phyloP scores from a whole-genome alignment of 2,888 invertebrate genomes.

The Sesia bembeciformis region DNA sequence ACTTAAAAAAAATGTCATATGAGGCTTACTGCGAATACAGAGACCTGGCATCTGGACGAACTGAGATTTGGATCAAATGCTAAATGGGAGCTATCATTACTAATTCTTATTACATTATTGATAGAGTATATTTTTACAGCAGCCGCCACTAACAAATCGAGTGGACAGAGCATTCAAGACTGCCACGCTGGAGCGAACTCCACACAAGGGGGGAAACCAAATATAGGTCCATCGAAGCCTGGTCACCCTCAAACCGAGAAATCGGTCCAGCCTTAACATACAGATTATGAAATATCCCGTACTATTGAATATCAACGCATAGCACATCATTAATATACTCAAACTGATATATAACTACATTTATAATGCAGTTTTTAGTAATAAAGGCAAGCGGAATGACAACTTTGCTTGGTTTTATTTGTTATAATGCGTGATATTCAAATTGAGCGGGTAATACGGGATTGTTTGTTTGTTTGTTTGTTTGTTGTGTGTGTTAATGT shows the following conservation, averaged over 20 bases:
- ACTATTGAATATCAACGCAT: neutral
- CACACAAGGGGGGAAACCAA: neutral
- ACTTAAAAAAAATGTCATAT: too few species aligned
- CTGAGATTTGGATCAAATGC: too few species aligned
- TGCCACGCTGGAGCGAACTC: constrained; percentile 27
- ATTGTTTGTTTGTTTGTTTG: constrained; percentile 30
- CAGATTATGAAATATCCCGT: constrained; percentile 19
- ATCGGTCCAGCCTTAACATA: constrained; percentile 23
- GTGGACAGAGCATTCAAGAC: constrained; percentile 48
- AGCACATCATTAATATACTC: neutral
- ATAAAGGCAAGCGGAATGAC: constrained; percentile 41
- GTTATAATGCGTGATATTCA: constrained; percentile 30
- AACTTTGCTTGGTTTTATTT: constrained; percentile 32
- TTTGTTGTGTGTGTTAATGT: constrained; percentile 44
- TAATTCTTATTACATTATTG: too few species aligned
- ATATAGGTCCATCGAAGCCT: neutral
- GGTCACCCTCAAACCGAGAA: constrained; percentile 1
- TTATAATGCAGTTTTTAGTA: constrained; percentile 7
- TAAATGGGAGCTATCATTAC: too few species aligned
- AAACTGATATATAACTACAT: constrained; percentile 7
- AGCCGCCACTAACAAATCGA: constrained; percentile 64
- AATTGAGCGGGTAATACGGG: constrained; percentile 44
- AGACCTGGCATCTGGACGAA: too few species aligned
- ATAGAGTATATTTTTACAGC: constrained; percentile 25
- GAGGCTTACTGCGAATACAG: too few species aligned